These are phyloP conservation scores for Synanthedon tipuliformis DNA, from an alignment of 2,888 invertebrate species.

Conservation along the genomic window DNA sequence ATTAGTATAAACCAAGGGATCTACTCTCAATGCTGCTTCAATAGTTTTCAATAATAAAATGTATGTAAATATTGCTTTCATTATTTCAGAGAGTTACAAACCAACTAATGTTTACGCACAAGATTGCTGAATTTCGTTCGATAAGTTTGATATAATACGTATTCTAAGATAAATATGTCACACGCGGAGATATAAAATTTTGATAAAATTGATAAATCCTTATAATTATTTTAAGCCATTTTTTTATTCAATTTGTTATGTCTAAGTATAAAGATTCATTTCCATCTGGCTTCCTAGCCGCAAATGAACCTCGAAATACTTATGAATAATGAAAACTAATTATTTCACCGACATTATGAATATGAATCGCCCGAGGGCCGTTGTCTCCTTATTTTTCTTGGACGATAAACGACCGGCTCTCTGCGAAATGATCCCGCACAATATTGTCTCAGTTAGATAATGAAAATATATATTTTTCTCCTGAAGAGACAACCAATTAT, in stretches of 20 bases:
- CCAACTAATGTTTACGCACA: no score
- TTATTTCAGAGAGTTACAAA: not conserved
- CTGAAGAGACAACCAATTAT: slow-evolving; percentile 1
- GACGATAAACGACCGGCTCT: slow-evolving; percentile 5
- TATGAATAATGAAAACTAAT: slow-evolving; percentile 6
- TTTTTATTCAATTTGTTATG: no score
- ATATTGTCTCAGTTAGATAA: slow-evolving; percentile 5
- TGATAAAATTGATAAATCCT: no score
- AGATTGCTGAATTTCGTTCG: no score
- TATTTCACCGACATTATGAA: slow-evolving; percentile 3
- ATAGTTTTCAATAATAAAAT: not conserved
- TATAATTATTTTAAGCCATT: no score
- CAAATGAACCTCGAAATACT: slow-evolving; percentile 2
- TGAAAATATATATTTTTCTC: slow-evolving; percentile 2
- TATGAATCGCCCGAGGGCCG: slow-evolving; percentile 2
- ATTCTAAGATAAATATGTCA: no score
- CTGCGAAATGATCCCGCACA: slow-evolving; percentile 1
- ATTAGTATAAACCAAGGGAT: slow-evolving; percentile 20
- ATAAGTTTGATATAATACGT: no score
- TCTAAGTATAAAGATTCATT: slow-evolving; percentile 5
- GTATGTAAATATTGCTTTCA: not conserved
- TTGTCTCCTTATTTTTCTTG: slow-evolving; percentile 4
- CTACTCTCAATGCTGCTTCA: slow-evolving; percentile 3
- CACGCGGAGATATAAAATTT: no score
- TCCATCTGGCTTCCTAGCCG: not conserved